Base-by-base conservation (phyloP, 2,113 vertebrate genomes). In the Illadopsis cleaveri region DNA sequence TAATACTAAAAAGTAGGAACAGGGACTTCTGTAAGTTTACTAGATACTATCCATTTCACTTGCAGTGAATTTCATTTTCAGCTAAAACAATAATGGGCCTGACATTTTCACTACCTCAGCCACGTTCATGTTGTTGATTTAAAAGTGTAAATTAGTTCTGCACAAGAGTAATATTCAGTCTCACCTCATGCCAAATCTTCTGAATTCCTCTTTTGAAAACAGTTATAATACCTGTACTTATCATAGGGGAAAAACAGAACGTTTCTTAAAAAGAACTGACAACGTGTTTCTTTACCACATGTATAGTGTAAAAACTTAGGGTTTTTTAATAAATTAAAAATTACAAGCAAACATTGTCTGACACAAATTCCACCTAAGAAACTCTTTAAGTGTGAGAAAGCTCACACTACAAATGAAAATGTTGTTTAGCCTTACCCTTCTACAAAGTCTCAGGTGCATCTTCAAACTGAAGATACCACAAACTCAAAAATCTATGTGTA, bases 171-270 rank as follows among this genome's bases (percentile, higher is more conserved):
- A 69, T n/a, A 62, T 19, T 81, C 21, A 47, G 61, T 65, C 56
- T 81, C 71, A 65, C 28, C 37, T 82, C 28, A 70, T 89, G 33
- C 56, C 30, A 93, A 91, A 82, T 17, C 18, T 87, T 78, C 61
- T 33, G 12, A 88, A 58, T 75, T 89, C 58, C 0, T 0, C n/a
- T 77, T 96, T n/a, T 89, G 54, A 77, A 89, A 93, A 86, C 0
- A 75, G 61, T 69, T 72, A 60, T 3, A 89, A 78, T 23, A 48
- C 30, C 33, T 66, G 38, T 12, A 62, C 28, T 58, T 91, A 86
- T 75, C 38, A 75, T 0, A 75, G 33, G 15, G 37, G 24, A 5
- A 64, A 57, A 93, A 58, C 0, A 0, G 51, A 84, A 19, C 0
- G 11, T 17, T 90, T 90, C 65, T 58, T 90, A 58, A 66, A 86